Percentiles rank a stretch among this genome's conserved stretches.
Evolutionary conservation across 2,888 invertebrate species (phyloP).

Genomic region (Dolomedes plantarius): DNA sequence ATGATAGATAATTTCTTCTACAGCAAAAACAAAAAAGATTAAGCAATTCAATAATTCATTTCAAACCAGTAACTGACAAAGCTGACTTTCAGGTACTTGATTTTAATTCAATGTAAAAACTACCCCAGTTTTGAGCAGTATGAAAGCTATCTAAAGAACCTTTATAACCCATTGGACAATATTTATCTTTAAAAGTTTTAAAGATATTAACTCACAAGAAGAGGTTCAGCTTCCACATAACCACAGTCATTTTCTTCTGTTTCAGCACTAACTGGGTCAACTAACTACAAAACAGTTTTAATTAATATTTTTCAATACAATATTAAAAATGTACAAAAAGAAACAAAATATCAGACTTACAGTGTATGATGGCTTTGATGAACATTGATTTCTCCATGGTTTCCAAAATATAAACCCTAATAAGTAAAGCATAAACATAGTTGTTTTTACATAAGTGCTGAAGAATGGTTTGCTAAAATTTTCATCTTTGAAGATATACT

Average conservation of each 20-base stretch:
- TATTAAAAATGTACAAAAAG: too few species aligned
- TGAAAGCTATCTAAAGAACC: too few species aligned
- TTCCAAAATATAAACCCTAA: constrained; percentile 91
- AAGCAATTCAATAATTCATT: too few species aligned
- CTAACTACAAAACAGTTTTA: constrained; percentile 33
- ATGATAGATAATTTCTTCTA: too few species aligned
- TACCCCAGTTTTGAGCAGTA: too few species aligned
- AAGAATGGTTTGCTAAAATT: constrained; percentile 95
- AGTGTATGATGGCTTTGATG: constrained; percentile 84
- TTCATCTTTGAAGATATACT: constrained; percentile 82
- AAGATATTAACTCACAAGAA: constrained; percentile 43
- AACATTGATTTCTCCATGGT: constrained; percentile 92
- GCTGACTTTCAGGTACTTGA: too few species aligned
- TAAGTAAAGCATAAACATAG: constrained; percentile 93
- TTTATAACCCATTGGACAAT: too few species aligned
- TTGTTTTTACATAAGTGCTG: constrained; percentile 95
- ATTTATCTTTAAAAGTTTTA: too few species aligned
- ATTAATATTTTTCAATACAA: neutral
- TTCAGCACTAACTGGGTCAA: constrained; percentile 44
- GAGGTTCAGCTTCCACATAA: constrained; percentile 63
- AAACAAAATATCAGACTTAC: constrained; percentile 78
- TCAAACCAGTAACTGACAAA: too few species aligned
- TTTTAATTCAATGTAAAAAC: too few species aligned
- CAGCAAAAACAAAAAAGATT: too few species aligned
- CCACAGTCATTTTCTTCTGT: constrained; percentile 56